A percentile compares a stretch with the other conserved stretches of the same genome.
These are phyloP conservation scores for Acipenser ruthenus DNA, from an alignment of 2,797 vertebrate species.

Conservation along the genomic window DNA sequence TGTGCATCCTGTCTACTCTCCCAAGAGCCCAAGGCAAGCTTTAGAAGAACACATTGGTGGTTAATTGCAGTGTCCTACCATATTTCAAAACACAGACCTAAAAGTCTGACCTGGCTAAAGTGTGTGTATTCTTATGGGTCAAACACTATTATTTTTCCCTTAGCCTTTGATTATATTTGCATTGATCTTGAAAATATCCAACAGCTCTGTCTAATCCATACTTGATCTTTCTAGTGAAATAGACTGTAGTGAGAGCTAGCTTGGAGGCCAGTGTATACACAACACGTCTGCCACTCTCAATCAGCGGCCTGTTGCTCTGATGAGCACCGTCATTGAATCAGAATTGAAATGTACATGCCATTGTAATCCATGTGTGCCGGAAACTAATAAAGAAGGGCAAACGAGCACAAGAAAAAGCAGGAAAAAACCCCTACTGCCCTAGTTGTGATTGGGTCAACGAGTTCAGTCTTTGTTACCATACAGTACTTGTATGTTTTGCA, in stretches of 20 bases:
- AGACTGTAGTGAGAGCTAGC: background rate
- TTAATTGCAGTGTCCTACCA: too few species aligned
- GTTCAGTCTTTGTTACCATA: too few species aligned
- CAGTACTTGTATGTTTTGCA: too few species aligned
- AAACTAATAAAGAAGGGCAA: constrained; percentile 9
- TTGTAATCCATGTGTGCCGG: background rate
- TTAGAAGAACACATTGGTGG: too few species aligned
- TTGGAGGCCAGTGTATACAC: background rate
- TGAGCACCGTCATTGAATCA: background rate
- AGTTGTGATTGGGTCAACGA: too few species aligned
- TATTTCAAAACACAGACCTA: too few species aligned
- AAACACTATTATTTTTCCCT: background rate
- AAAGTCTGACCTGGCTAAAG: too few species aligned
- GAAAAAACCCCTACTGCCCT: background rate
- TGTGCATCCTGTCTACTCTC: too few species aligned
- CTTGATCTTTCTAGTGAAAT: background rate
- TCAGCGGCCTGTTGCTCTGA: constrained; percentile 2
- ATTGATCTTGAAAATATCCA: background rate
- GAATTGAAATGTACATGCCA: background rate
- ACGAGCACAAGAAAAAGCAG: background rate
- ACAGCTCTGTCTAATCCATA: background rate
- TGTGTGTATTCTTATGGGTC: too few species aligned
- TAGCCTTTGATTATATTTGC: background rate
- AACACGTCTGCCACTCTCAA: background rate
- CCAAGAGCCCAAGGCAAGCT: too few species aligned